Percentiles rank a stretch among this genome's conserved stretches.
phyloP scores from a whole-genome alignment of 1,140 invertebrate genomes.

The Drosophila nannoptera region DNA sequence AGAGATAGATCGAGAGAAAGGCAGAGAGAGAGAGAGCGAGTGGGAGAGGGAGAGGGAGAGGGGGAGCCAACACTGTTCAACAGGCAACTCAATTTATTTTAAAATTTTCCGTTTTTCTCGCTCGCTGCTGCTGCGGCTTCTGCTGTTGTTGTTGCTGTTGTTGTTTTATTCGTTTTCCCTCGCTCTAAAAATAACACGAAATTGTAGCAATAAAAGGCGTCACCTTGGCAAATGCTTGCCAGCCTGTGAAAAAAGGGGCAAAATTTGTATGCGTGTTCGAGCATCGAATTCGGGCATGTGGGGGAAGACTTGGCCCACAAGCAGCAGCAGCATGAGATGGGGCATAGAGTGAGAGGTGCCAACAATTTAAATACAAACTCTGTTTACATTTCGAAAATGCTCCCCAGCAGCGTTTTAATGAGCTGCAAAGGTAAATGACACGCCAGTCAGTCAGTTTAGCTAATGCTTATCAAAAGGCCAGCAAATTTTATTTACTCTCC shows the following conservation, averaged over 20 bases:
- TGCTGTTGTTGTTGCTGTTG: background rate
- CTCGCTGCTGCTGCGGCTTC: background rate
- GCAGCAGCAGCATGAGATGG: no score
- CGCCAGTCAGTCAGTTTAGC: background rate
- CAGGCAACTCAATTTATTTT: constrained; percentile 58
- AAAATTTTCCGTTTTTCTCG: constrained; percentile 47
- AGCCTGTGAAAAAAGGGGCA: constrained; percentile 25
- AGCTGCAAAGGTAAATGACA: background rate
- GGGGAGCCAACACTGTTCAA: constrained; percentile 6
- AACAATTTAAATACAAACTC: constrained; percentile 20
- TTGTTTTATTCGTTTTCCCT: constrained; percentile 27
- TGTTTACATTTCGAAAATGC: constrained; percentile 39
- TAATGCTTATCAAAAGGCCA: constrained; percentile 35
- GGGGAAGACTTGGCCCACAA: background rate
- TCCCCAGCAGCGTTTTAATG: constrained; percentile 72
- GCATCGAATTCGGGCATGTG: constrained; percentile 8
- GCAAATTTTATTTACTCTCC: constrained; percentile 32
- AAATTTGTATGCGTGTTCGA: constrained; percentile 32
- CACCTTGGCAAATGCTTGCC: constrained; percentile 68
- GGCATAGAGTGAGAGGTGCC: no score
- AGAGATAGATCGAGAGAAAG: background rate
- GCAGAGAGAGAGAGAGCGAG: no score
- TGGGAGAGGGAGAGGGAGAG: background rate
- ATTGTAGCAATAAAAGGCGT: constrained; percentile 68
- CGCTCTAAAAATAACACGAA: constrained; percentile 60